Evolutionary conservation across 2,113 vertebrate species (phyloP).

Genomic region (Hipposideros armiger): DNA sequence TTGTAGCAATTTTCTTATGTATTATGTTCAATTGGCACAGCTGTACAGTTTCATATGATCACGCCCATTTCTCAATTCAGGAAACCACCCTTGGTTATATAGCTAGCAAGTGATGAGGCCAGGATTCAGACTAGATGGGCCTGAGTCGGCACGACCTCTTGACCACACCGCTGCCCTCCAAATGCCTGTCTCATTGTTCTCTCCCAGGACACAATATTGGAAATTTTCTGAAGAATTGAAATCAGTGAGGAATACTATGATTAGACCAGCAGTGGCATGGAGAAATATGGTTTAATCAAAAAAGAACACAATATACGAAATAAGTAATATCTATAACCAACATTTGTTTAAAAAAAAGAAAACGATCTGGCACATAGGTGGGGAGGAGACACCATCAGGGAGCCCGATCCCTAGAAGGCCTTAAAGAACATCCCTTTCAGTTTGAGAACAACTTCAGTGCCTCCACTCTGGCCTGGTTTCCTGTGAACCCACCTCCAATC

Average conservation of each 20-base stretch:
- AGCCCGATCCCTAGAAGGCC: background rate
- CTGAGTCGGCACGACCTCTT: background rate
- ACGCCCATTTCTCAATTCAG: background rate
- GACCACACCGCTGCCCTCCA: background rate
- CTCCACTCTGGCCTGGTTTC: background rate
- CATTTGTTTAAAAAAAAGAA: background rate
- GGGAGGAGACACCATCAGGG: background rate
- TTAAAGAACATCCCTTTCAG: background rate
- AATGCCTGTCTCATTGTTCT: background rate
- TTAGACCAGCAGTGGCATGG: background rate
- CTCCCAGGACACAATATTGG: background rate
- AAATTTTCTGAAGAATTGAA: background rate
- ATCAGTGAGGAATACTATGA: background rate
- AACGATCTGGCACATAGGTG: background rate
- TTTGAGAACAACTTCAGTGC: background rate
- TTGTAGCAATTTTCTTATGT: background rate
- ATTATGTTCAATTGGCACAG: background rate
- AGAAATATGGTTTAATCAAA: background rate
- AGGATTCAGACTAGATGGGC: background rate
- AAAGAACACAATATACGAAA: background rate
- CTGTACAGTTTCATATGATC: background rate
- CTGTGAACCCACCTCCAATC: background rate
- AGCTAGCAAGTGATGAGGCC: background rate
- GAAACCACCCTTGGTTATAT: background rate
- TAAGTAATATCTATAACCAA: background rate